Base-by-base conservation (phyloP, 1,140 invertebrate genomes). In the Caenorhabditis briggsae region DNA sequence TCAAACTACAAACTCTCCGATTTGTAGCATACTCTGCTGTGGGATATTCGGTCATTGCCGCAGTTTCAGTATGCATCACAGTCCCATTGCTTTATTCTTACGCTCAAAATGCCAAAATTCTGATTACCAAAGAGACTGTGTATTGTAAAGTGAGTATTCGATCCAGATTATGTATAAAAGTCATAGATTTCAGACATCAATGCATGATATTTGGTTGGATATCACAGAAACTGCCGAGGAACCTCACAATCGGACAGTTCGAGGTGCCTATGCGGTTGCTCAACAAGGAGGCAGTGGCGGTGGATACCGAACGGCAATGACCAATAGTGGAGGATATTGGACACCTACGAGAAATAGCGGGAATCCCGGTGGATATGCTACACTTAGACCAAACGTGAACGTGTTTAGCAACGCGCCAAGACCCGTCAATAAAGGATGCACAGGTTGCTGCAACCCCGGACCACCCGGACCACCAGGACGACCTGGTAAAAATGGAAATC, bases 391-490 rank as follows among this genome's bases (percentile, higher is more conserved):
- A 1, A 8, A 8, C 5, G 16, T n/a, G 8, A 5, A n/a, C 7
- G 56, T 58, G n/a, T 33, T 33, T 33, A 33, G 3, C 33, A 58
- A 58, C 18, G 16, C 56, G 2, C 56, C 56, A 33, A 25, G 59
- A 11, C 25, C 23, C 2, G 11, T 9, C 7, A 33, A 23, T 18
- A 64, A 64, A 16, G 41, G 43, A 20, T 88, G 88, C 46, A 9
- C 14, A 6, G 86, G 86, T 46, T 88, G 88, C 70, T 88, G 88
- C 83, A 84, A 82, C 23, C 88, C 88, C 11, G 88, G 88, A 18
- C 88, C 88, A 41, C 86, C 88, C 41, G 88, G 88, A 78, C 86
- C 88, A n/a, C 82, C 55, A 48, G 88, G 88, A 7, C 53, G 61
- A 3, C 86, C 88, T 20, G 88, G 86, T 18, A 88, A 64, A 33